Evolutionary conservation across 2,888 invertebrate genomes (phyloP), one percentile per base, ranked within the genome.

Genomic region (Apomyelois bistriatella): DNA sequence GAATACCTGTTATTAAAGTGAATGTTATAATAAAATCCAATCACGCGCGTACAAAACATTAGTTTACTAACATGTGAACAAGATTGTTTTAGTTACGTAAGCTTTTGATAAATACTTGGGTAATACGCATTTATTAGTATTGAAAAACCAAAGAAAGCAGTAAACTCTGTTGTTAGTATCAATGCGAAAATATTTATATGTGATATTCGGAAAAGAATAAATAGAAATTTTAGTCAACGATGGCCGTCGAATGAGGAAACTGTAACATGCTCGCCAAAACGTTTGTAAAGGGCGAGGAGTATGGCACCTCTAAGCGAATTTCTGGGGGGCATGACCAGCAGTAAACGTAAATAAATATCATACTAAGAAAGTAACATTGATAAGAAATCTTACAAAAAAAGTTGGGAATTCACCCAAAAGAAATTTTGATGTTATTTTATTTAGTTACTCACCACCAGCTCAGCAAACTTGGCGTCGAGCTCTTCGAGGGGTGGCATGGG

Each of bases 401-500:
- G n/a, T n/a, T n/a, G n/a, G n/a, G 22, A 22, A 22, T 22, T 22
- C 22, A 22, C 22, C 22, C 22, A 5, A 2, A 22, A 22, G 22
- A 22, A 22, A 3, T 22, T 22, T 22, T 22, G 5, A 22, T 22
- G n/a, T n/a, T n/a, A n/a, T n/a, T n/a, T n/a, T n/a, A n/a, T n/a
- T n/a, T n/a, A n/a, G 12, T 28, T 56, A 92, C 94, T 92, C 76
- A 95, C 96, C 83, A 98, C 98, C 65, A 98, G 93, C 85, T 98
- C 98, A 7, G 97, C 95, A 85, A 98, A 98, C 91, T 96, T 98
- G 60, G 95, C 94, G 82, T 98, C 97, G 65, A 98, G 92, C 84
- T 98, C 98, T 67, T 97, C 96, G 72, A 95, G 94, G 1, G 97
- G 95, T 15, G 97, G 98, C 97, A 98, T 97, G 30, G 98, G 98